Evolutionary conservation across 2,797 vertebrate species (phyloP).

Genomic region (Darevskia nairensis): DNA sequence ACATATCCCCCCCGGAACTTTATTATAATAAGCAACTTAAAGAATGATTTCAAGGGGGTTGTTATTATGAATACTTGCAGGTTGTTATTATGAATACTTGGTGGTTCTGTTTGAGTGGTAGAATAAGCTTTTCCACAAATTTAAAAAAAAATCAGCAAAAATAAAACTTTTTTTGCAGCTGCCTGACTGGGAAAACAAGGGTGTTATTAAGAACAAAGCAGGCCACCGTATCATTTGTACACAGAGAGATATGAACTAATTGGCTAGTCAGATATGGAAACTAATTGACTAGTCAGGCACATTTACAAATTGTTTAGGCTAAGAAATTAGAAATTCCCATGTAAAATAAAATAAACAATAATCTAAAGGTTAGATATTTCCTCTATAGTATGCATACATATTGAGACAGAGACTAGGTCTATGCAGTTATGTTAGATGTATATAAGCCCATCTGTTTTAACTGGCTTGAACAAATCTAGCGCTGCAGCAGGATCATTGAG

Average conservation of each 20-base stretch:
- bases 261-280: background rate
- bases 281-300: background rate
- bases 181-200: background rate
- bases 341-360: background rate
- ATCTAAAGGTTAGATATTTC: background rate
- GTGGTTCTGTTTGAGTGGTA: background rate
- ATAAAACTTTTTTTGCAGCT: background rate
- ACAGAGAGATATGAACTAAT: background rate
- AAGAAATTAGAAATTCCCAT: background rate
- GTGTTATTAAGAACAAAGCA: background rate
- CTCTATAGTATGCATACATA: background rate
- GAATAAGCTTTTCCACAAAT: too few species aligned
- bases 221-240: background rate
- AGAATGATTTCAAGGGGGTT: background rate
- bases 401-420: too few species aligned
- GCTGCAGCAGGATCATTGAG: too few species aligned
- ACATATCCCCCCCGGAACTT: background rate
- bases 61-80: background rate
- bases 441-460: too few species aligned
- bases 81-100: background rate
- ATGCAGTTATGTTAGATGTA: too few species aligned
- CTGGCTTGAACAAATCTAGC: too few species aligned
- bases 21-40: slow-evolving; percentile 6
- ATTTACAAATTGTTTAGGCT: background rate
- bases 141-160: background rate